phyloP scores from a whole-genome alignment of 2,888 invertebrate genomes.

The Agrochola circellaris region DNA sequence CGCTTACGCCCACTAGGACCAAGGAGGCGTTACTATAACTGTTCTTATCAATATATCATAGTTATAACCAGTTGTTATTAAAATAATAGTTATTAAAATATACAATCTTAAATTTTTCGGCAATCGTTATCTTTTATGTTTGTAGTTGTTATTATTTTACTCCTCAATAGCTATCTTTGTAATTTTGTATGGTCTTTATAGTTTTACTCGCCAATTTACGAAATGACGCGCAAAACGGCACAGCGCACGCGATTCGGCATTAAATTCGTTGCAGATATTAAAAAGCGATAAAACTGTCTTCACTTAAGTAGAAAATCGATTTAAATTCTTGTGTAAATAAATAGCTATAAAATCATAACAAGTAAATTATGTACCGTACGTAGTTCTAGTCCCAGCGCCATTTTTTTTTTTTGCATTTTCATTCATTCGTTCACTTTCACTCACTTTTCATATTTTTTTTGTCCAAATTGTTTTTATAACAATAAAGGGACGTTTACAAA shows the following conservation, averaged over 20 bases:
- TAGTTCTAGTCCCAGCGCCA: background rate
- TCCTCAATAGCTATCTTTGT: constrained; percentile 7
- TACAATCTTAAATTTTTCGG: background rate
- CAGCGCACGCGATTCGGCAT: constrained; percentile 29
- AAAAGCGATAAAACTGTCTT: background rate
- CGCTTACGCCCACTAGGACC: constrained; percentile 20
- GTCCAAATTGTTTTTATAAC: background rate
- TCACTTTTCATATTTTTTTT: background rate
- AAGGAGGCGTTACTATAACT: constrained; percentile 33
- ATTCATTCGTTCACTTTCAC: constrained; percentile 2
- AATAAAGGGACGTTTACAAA: background rate
- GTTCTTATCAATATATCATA: constrained; percentile 29
- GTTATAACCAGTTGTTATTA: constrained; percentile 20
- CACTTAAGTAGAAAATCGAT: background rate
- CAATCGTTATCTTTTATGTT: background rate
- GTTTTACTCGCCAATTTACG: constrained; percentile 16
- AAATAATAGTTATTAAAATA: constrained; percentile 19
- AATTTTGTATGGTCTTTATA: constrained; percentile 12
- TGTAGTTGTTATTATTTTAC: background rate
- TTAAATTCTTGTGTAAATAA: background rate
- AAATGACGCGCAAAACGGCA: constrained; percentile 10
- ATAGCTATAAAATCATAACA: background rate
- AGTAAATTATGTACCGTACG: background rate
- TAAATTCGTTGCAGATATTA: background rate
- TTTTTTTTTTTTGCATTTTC: background rate